Evolutionary conservation across 2,113 vertebrate species (phyloP).

Genomic region (Solea senegalensis): DNA sequence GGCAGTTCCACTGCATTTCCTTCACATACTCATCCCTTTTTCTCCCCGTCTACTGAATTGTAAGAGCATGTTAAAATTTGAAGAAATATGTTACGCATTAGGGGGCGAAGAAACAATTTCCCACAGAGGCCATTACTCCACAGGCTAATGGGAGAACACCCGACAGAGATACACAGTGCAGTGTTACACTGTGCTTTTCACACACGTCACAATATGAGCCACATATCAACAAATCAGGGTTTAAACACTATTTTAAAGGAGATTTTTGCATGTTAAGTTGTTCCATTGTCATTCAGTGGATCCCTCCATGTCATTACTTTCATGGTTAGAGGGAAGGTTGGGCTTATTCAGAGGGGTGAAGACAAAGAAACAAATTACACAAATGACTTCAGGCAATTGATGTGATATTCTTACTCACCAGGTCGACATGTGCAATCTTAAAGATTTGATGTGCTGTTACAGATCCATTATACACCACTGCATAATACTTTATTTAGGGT

Average conservation of each 20-base stretch:
- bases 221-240: conserved; percentile 5
- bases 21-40: conserved; percentile 68
- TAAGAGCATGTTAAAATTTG: conserved; percentile 70
- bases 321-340: neutral
- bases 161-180: conserved; percentile 5
- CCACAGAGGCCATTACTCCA: conserved; percentile 41
- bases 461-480: neutral
- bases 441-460: too few relatives aligned
- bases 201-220: neutral
- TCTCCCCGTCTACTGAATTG: conserved; percentile 60
- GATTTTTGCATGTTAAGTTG: too few relatives aligned
- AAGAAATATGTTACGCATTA: conserved; percentile 65
- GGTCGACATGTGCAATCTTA: too few relatives aligned
- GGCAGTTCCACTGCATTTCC: conserved; percentile 82
- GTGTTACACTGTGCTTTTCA: conserved; percentile 20
- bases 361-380: neutral
- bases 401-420: too few relatives aligned
- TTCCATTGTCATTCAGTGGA: too few relatives aligned
- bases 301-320: too few relatives aligned
- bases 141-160: conserved; percentile 35
- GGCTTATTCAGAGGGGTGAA: neutral
- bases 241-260: too few relatives aligned
- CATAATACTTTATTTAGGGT: neutral
- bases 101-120: conserved; percentile 47
- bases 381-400: neutral